Conservation (phyloP, 1,140 invertebrate genomes). For the Drosophila pectinifera region DNA sequence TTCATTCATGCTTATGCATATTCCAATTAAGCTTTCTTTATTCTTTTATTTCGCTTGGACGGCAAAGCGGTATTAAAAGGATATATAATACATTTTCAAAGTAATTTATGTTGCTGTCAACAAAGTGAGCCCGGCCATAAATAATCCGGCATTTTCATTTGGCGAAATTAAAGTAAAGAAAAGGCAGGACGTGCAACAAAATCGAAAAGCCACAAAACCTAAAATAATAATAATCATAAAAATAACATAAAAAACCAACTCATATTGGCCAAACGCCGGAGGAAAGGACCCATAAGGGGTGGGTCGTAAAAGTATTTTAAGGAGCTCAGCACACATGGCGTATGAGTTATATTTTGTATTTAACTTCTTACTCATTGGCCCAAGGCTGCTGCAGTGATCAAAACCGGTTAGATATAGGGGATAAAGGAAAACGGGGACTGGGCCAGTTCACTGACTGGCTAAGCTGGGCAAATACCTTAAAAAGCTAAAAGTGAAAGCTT, state of each 20-base stretch:
- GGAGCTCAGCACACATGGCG: slow-evolving; percentile 28
- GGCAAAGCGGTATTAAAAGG: slow-evolving; percentile 3
- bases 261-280: slow-evolving; percentile 22
- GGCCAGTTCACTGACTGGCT: slow-evolving; percentile 20
- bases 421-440: not conserved
- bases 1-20: slow-evolving; percentile 2
- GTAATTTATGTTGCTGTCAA: slow-evolving; percentile 31
- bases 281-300: slow-evolving; percentile 15
- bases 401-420: not conserved
- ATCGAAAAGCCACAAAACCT: slow-evolving; percentile 41
- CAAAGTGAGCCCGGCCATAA: slow-evolving; percentile 32
- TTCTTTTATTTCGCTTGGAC: not conserved
- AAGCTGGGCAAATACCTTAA: slow-evolving; percentile 57
- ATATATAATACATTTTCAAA: slow-evolving; percentile 17
- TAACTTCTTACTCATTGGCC: slow-evolving; percentile 33
- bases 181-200: not conserved
- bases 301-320: slow-evolving; percentile 40
- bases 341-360: slow-evolving; percentile 50
- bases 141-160: slow-evolving; percentile 18
- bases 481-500: slow-evolving; percentile 53
- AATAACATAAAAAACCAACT: slow-evolving; percentile 35
- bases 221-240: slow-evolving; percentile 55
- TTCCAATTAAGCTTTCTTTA: slow-evolving; percentile 4
- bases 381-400: slow-evolving; percentile 23
- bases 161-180: slow-evolving; percentile 14